These are phyloP conservation scores for Calliscelio sp. DNA, from an alignment of 2,888 invertebrate species.

Conservation along the genomic window DNA sequence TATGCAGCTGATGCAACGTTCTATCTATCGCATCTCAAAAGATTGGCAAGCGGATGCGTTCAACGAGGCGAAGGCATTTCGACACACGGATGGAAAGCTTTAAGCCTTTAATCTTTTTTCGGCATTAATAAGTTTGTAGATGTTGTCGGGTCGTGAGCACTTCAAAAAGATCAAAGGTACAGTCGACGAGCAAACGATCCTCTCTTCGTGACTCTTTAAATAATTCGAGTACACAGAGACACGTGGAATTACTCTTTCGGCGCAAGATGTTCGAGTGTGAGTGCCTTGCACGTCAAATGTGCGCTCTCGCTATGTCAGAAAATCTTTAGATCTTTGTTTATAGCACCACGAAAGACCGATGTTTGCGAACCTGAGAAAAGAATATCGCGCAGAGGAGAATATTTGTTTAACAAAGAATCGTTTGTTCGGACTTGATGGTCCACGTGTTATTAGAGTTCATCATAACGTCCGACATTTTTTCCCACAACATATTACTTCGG, in stretches of 20 bases:
- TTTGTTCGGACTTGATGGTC: slow-evolving; percentile 23
- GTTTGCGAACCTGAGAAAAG: slow-evolving; percentile 33
- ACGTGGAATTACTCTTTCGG: slow-evolving; percentile 68
- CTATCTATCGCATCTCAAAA: slow-evolving; percentile 43
- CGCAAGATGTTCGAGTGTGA: slow-evolving; percentile 53
- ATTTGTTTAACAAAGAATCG: slow-evolving; percentile 51
- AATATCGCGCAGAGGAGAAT: slow-evolving; percentile 1
- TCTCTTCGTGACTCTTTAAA: slow-evolving; percentile 70
- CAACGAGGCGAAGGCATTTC: slow-evolving; percentile 69
- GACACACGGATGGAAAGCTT: slow-evolving; percentile 63
- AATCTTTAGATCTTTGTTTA: slow-evolving; percentile 61
- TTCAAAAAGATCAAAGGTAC: slow-evolving; percentile 72
- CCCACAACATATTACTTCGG: slow-evolving; percentile 14
- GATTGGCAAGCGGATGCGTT: slow-evolving; percentile 67
- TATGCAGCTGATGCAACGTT: slow-evolving; percentile 37
- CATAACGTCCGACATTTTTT: neutral
- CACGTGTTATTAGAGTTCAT: neutral
- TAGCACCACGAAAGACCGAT: slow-evolving; percentile 18
- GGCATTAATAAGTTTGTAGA: slow-evolving; percentile 71
- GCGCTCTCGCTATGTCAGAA: slow-evolving; percentile 8
- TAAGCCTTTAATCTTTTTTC: slow-evolving; percentile 73
- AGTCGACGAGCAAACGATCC: slow-evolving; percentile 65
- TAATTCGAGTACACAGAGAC: slow-evolving; percentile 71
- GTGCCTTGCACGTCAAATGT: slow-evolving; percentile 41
- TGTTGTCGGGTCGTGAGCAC: slow-evolving; percentile 68